These are phyloP conservation scores for Anaspis maculata DNA, from an alignment of 2,888 invertebrate genomes.

Conservation along the genomic window DNA sequence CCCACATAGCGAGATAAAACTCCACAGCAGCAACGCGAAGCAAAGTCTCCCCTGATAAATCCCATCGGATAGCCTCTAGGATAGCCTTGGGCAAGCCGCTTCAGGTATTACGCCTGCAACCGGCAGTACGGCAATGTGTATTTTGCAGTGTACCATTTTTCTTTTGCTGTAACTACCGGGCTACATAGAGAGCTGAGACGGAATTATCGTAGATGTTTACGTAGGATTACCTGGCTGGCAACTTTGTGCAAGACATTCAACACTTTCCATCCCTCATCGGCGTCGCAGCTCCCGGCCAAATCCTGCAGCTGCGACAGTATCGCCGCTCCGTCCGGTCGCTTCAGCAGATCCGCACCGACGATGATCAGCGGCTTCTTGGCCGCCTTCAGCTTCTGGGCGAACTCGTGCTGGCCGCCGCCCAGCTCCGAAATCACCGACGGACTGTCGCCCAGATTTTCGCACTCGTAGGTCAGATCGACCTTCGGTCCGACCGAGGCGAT, in stretches of 20 bases:
- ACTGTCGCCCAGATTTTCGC: constrained; percentile 82
- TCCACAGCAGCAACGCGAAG: too few species aligned
- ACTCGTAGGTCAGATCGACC: constrained; percentile 88
- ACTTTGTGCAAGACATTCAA: constrained; percentile 92
- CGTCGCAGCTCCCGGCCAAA: constrained; percentile 54
- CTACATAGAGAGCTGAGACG: too few species aligned
- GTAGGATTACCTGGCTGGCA: constrained; percentile 71
- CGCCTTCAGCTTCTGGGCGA: constrained; percentile 57
- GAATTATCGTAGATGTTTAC: too few species aligned
- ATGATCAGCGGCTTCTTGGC: constrained; percentile 89
- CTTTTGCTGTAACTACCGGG: too few species aligned
- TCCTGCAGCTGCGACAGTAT: constrained; percentile 68
- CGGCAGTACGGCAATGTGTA: too few species aligned
- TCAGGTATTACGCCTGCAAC: too few species aligned
- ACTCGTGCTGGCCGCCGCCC: constrained; percentile 59
- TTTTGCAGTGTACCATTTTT: too few species aligned
- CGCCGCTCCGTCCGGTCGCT: constrained; percentile 68
- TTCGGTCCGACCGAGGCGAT: constrained; percentile 84
- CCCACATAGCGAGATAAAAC: too few species aligned
- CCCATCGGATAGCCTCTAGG: too few species aligned
- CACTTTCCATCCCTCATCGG: constrained; percentile 58
- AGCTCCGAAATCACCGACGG: constrained; percentile 67
- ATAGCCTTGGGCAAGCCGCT: too few species aligned
- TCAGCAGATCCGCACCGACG: constrained; percentile 78
- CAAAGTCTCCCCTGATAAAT: too few species aligned